phyloP scores from a whole-genome alignment of 2,888 invertebrate species.

The Embidobia sp. region DNA sequence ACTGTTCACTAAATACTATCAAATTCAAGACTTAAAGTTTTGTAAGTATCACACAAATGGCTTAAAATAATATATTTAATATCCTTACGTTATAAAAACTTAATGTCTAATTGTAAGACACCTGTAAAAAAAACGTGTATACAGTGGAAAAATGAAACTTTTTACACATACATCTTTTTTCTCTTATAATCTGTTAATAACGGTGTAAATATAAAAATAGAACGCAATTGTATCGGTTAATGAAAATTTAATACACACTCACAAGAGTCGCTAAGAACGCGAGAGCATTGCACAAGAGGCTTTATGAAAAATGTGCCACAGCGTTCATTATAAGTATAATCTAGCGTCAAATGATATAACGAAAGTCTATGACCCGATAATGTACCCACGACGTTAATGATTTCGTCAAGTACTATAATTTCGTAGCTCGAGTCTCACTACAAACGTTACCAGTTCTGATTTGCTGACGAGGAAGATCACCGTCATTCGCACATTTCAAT shows the following conservation, averaged over 20 bases:
- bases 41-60: no score
- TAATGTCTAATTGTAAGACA: no score
- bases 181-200: neutral
- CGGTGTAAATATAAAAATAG: no score
- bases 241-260: slow-evolving; percentile 17
- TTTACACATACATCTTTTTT: neutral
- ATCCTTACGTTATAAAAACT: no score
- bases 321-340: slow-evolving; percentile 13
- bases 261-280: neutral
- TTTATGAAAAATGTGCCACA: slow-evolving; percentile 20
- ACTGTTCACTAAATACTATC: no score
- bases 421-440: neutral
- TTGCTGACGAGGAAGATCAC: slow-evolving; percentile 3
- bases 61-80: no score
- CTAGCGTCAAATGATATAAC: slow-evolving; percentile 34
- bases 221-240: slow-evolving; percentile 4
- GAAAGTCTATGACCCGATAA: slow-evolving; percentile 27
- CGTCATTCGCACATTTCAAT: neutral
- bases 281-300: slow-evolving; percentile 12
- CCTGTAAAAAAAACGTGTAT: no score
- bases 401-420: slow-evolving; percentile 11
- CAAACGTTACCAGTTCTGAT: no score
- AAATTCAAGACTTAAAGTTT: no score
- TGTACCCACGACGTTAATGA: slow-evolving; percentile 12
- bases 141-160: no score